phyloP scores from a whole-genome alignment of 2,888 invertebrate species.

The Galerucella pusilla region DNA sequence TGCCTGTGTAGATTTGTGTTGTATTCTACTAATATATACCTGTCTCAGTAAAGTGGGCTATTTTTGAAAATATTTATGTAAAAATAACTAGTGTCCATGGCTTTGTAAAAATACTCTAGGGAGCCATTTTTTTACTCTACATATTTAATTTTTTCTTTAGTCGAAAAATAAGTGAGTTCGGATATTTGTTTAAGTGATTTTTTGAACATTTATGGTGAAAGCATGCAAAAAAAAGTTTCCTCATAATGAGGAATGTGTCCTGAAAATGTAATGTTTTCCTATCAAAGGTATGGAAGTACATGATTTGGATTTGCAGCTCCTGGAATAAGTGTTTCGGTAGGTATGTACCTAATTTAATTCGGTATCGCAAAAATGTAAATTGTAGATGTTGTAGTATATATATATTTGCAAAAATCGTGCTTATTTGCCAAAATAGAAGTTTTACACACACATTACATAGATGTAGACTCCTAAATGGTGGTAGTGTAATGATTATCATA shows the following conservation, averaged over 20 bases:
- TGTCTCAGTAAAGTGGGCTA: conserved; percentile 62
- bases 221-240: conserved; percentile 20
- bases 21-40: conserved; percentile 63
- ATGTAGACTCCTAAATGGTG: background rate
- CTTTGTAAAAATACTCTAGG: conserved; percentile 60
- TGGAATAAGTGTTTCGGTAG: conserved; percentile 46
- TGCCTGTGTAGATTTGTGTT: conserved; percentile 61
- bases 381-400: background rate
- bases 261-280: conserved; percentile 42
- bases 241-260: conserved; percentile 26
- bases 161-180: conserved; percentile 40
- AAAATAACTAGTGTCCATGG: conserved; percentile 63
- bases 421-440: background rate
- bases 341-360: conserved; percentile 19
- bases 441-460: too few species aligned
- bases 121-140: conserved; percentile 61
- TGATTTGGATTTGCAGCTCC: conserved; percentile 44
- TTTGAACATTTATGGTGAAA: conserved; percentile 41
- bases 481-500: conserved; percentile 3
- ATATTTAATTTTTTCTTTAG: conserved; percentile 43
- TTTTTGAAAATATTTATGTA: conserved; percentile 63
- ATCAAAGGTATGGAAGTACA: conserved; percentile 42
- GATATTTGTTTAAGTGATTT: conserved; percentile 49
- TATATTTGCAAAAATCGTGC: background rate
- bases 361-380: background rate